Evolutionary conservation across 2,888 invertebrate genomes (phyloP).

Genomic region (Nomada hirtipes): DNA sequence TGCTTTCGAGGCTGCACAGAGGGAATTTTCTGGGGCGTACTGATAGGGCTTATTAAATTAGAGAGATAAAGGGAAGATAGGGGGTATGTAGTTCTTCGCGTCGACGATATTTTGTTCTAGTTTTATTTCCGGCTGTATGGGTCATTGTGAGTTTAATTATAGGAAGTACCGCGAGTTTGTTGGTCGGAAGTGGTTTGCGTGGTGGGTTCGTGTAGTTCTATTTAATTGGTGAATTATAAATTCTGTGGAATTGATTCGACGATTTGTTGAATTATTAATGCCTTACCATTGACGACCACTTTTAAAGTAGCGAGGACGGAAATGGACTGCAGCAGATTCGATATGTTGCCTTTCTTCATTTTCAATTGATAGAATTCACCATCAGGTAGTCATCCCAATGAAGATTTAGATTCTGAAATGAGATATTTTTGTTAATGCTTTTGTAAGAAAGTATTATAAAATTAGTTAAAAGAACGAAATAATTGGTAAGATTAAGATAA

Average conservation of each 20-base stretch:
- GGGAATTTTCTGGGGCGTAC: slow-evolving; percentile 34
- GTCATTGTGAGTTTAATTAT: neutral
- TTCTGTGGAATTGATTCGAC: neutral
- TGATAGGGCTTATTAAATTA: neutral
- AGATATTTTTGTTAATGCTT: too few species aligned
- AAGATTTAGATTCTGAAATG: slow-evolving; percentile 11
- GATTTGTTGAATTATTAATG: neutral
- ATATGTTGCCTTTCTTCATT: slow-evolving; percentile 87
- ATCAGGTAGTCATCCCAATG: slow-evolving; percentile 80
- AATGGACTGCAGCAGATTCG: slow-evolving; percentile 93
- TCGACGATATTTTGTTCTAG: neutral
- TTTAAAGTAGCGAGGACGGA: slow-evolving; percentile 93
- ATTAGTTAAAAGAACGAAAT: too few species aligned
- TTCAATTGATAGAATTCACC: slow-evolving; percentile 81
- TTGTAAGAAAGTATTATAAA: too few species aligned
- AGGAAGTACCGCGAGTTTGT: neutral
- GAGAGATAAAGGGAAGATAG: neutral
- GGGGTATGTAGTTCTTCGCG: neutral
- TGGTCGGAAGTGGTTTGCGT: too few species aligned
- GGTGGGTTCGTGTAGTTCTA: too few species aligned
- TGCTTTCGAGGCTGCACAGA: slow-evolving; percentile 4
- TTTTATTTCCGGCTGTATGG: neutral
- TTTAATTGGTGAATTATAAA: neutral
- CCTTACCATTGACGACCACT: slow-evolving; percentile 92
- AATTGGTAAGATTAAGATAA: too few species aligned